Evolutionary conservation across 2,797 vertebrate species (phyloP), one percentile per base, ranked within the genome.

Genomic region (Molossus molossus): DNA sequence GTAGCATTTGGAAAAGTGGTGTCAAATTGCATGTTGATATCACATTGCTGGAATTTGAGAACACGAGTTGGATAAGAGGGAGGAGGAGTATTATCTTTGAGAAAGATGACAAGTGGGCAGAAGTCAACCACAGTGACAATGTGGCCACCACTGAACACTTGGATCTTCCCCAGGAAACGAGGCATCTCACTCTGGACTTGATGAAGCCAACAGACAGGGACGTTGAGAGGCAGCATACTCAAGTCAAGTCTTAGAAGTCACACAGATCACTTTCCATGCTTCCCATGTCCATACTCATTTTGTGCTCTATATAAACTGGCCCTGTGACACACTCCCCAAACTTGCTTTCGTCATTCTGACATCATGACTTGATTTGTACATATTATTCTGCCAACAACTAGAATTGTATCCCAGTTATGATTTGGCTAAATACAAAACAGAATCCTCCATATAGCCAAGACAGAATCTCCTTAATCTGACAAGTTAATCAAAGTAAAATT

Each of bases 1-100:
- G 99, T 94, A 99, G 99, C 84, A 99, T 99, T 96, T 99, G 99
- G 99, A 99, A 99, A 98, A 99, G 99, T 2, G 99, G 99, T 0
- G 99, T 99, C 94, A 99, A 99, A 97, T 98, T 99, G 86, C 99
- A 99, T 0, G 99, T 99, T 0, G 99, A 99, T 86, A 99, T 99
- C 97, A 99, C 99, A 0, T 97, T 99, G 84, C 98, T 99, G 60
- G 99, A 99, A 77, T 99, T 99, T 45, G 99, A 99, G 94, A 99
- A 99, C 97, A 99, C 99, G 99, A 99, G 99, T 62, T 99, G 99
- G 99, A 99, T 99, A 97, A 98, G 99, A 98, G 99, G 99, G 60
- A 98, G 98, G 65, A 99, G 99, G n/a, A 99, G 99, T 94, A 99
- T 99, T 98, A 99, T 99, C 97, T 99, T 99, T 98, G 99, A 98